Evolutionary conservation across 2,797 vertebrate species (phyloP), one percentile per base, ranked within the genome.

Genomic region (Labroides dimidiatus): DNA sequence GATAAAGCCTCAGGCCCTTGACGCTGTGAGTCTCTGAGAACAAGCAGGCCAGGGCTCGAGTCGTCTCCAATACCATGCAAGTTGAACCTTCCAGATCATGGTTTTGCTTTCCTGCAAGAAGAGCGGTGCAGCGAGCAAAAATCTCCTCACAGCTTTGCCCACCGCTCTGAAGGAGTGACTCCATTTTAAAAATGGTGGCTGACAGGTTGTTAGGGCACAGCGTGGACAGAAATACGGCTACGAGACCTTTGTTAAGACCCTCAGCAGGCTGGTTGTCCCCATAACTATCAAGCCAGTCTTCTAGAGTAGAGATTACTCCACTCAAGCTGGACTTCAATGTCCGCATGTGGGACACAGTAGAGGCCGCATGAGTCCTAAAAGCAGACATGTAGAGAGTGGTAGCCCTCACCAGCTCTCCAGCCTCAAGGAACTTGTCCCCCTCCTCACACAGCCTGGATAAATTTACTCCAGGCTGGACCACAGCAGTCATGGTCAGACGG

Each of bases 211-310:
- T 87, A 0, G 96, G 97, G 68, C 88, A 90, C 9, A 98, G 85
- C 0, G 93, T 88, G 19, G 95, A 96, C 39, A 99, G 94, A 73
- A 98, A 97, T 51, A 95, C 64, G 0, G 96, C 95, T 0, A 93
- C 94, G 45, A 94, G 91, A 1, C 94, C 93, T 77, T 95, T 94
- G 0, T 89, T 95, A 45, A 95, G 92, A 2, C 93, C 81, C 17
- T 91, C 85, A 1, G 53, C 83, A 0, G 84, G 81, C 69, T 91
- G 84, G 17, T 77, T 84, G 4, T 91, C 86, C 66, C 80, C 90
- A 19, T 78, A 84, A 42, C 84, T 84, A 20, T 89, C 78, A 44
- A 97, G 95, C 96, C 96, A 98, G 42, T 63, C 56, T 73, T 98
- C 96, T 44, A 99, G 79, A 4, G 89, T 93, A 43, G 87, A 80